Evolutionary conservation across 35 echinoderm and acorn worm species (phyloP), one percentile per base, ranked within the genome.

Genomic region (Acanthaster planci): DNA sequence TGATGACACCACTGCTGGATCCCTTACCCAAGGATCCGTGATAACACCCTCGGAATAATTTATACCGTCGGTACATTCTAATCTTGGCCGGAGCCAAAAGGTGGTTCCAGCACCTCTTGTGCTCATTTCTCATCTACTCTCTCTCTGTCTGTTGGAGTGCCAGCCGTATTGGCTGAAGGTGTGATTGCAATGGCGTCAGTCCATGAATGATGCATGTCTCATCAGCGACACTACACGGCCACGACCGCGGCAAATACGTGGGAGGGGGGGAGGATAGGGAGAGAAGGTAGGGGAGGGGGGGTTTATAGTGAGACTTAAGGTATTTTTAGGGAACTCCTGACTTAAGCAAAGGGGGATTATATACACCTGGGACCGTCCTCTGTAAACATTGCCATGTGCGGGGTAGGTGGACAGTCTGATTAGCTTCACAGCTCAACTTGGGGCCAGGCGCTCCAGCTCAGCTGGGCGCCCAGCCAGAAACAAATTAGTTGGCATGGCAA

Each of bases 401-500:
- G 10, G n/a, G 26, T 34, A 21, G 12, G 64, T 23, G 12, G 21
- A 72, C 64, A 21, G 19, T 34, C 34, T 72, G 64, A 72, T 72
- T 72, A 72, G 64, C 64, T 72, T 72, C 64, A 72, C 64, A 72
- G 64, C 34, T 60, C 34, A 72, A 23, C 64, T 72, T 34, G 4
- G 9, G 64, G 10, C 7, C 22, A 34, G 21, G 22, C 64, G n/a
- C n/a, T n/a, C 23, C 30, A 72, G 26, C 64, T 72, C 64, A 72
- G 64, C 64, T 72, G 19, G 23, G 52, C n/a, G 81, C 51, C 56
- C 81, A 60, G 81, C 52, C 81, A 59, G 81, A 83, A 83, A 51
- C 56, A 57, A 83, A 83, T 59, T 83, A 60, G 81, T 83, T 83
- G 81, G 9, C 81, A 64, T 83, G 54, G 54, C 38, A 57, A 83